Percentiles rank a stretch among this genome's conserved stretches.
Conservation (phyloP, 2,113 vertebrate species). For the Elephantulus edwardii region DNA sequence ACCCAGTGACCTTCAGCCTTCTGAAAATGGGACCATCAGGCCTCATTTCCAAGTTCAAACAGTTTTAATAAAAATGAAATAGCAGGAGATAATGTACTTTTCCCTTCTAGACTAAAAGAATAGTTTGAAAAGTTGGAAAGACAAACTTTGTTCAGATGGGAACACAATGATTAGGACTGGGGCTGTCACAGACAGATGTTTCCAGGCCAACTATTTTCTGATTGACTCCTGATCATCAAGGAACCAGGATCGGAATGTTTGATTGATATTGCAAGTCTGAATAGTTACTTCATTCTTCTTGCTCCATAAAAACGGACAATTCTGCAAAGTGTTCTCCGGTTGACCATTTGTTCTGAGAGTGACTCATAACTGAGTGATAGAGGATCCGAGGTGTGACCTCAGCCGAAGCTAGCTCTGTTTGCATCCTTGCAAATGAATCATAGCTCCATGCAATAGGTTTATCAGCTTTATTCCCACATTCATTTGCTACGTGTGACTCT, state of each 20-base stretch:
- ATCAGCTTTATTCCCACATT: neutral
- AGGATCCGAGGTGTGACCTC: neutral
- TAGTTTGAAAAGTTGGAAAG: conserved; percentile 70
- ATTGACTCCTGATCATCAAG: conserved; percentile 23
- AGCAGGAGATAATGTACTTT: conserved; percentile 72
- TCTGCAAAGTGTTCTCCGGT: neutral
- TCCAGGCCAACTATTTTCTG: conserved; percentile 43
- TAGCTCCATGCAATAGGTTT: neutral
- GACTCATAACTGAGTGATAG: neutral
- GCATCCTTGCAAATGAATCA: neutral
- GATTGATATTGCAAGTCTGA: conserved; percentile 7
- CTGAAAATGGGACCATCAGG: conserved; percentile 77
- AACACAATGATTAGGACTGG: conserved; percentile 32
- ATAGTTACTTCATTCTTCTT: neutral
- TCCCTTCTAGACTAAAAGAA: conserved; percentile 57
- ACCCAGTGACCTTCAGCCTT: conserved; percentile 79
- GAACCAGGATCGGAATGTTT: conserved; percentile 34
- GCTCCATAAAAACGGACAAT: neutral
- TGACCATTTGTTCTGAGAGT: neutral
- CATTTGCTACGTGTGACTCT: neutral
- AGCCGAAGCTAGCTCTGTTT: neutral
- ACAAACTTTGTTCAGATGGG: conserved; percentile 62
- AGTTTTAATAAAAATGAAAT: conserved; percentile 81
- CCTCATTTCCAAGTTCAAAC: conserved; percentile 80
- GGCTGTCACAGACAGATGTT: neutral